Evolutionary conservation across 2,888 invertebrate species (phyloP).

Genomic region (Netelia inedita): DNA sequence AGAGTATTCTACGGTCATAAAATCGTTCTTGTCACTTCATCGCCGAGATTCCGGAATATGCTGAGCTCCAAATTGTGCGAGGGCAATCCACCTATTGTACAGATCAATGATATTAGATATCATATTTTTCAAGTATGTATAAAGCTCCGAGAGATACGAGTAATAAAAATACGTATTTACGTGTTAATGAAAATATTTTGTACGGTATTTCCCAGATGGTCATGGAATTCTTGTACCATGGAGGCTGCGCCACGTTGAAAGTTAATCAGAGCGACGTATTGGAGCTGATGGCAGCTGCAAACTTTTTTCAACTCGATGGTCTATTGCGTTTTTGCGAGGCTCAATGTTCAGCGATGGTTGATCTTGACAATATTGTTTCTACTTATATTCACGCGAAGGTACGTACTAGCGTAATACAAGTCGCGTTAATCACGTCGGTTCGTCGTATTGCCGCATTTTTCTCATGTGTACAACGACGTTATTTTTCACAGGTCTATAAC

Average conservation of each 20-base stretch:
- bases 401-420: conserved; percentile 8
- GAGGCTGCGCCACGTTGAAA: conserved; percentile 92
- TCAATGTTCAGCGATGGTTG: conserved; percentile 93
- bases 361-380: conserved; percentile 95
- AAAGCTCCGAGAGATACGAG: background rate
- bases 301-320: conserved; percentile 95
- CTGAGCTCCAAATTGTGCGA: conserved; percentile 91
- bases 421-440: background rate
- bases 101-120: conserved; percentile 96
- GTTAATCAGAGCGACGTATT: conserved; percentile 93
- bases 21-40: conserved; percentile 96
- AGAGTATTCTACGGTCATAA: conserved; percentile 97
- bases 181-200: background rate
- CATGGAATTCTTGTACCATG: conserved; percentile 97
- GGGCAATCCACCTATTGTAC: conserved; percentile 93
- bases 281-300: conserved; percentile 96
- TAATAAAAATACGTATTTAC: conserved; percentile 10
- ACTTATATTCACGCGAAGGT: conserved; percentile 98
- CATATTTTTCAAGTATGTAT: conserved; percentile 94
- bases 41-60: conserved; percentile 94
- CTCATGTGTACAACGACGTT: background rate
- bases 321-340: conserved; percentile 94
- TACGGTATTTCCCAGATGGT: conserved; percentile 89
- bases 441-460: background rate
- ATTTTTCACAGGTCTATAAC: conserved; percentile 90